Evolutionary conservation across 2,797 vertebrate genomes (phyloP).

Genomic region (Sebastes itinus): DNA sequence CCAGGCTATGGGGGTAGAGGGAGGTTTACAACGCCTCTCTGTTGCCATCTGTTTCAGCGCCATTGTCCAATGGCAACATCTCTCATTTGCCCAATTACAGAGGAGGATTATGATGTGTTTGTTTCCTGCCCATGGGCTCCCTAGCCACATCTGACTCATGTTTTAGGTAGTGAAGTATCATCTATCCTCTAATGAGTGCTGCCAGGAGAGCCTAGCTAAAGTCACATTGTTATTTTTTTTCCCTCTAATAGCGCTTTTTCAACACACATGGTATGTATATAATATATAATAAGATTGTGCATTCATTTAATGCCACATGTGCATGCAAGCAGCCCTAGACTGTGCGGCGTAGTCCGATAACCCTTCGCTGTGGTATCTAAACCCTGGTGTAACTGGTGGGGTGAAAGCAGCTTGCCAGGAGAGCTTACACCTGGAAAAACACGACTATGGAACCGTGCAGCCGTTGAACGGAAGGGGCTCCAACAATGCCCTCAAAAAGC

Average conservation of each 20-base stretch:
- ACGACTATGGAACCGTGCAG: not conserved
- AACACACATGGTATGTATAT: not conserved
- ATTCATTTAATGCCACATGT: not conserved
- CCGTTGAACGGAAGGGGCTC: slow-evolving; percentile 22
- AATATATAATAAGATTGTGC: slow-evolving; percentile 2
- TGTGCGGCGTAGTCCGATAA: not conserved
- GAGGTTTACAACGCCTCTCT: slow-evolving; percentile 53
- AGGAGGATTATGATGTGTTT: slow-evolving; percentile 68
- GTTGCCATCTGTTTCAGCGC: slow-evolving; percentile 67
- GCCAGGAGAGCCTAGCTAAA: slow-evolving; percentile 40
- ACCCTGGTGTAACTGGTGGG: not conserved
- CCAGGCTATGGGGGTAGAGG: slow-evolving; percentile 9
- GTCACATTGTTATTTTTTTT: slow-evolving; percentile 31
- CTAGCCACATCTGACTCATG: slow-evolving; percentile 59
- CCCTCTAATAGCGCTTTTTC: slow-evolving; percentile 23
- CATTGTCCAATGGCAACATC: slow-evolving; percentile 66
- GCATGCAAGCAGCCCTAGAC: not conserved
- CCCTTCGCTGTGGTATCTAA: not conserved
- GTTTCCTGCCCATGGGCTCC: slow-evolving; percentile 60
- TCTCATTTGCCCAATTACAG: slow-evolving; percentile 75
- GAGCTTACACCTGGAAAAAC: slow-evolving; percentile 62
- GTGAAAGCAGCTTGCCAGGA: slow-evolving; percentile 11
- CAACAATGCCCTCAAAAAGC: slow-evolving; percentile 42
- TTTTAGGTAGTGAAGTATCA: slow-evolving; percentile 52
- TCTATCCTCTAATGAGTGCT: slow-evolving; percentile 56